Conservation (phyloP, 1,140 invertebrate species). For the Piezodorus guildinii region DNA sequence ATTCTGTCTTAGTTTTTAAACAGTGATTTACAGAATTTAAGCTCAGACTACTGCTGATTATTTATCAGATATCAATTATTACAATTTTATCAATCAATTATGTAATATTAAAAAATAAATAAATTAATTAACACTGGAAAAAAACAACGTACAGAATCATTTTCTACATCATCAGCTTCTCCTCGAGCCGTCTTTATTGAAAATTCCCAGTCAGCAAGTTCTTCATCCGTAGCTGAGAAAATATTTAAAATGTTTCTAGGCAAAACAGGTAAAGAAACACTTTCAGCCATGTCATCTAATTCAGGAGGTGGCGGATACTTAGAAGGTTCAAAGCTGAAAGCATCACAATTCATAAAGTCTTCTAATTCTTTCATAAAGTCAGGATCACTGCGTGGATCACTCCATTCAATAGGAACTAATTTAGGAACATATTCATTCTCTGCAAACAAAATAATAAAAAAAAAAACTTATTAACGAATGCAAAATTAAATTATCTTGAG, state of each 20-base stretch:
- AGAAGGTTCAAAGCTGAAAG: not conserved
- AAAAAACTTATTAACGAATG: too few species aligned
- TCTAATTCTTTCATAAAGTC: not conserved
- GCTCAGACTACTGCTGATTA: too few species aligned
- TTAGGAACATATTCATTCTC: not conserved
- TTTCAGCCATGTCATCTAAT: slow-evolving; percentile 2
- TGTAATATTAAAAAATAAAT: too few species aligned
- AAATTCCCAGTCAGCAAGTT: not conserved
- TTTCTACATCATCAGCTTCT: not conserved
- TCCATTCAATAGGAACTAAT: not conserved
- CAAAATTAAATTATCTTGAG: too few species aligned
- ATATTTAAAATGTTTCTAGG: not conserved
- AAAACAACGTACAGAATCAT: not conserved
- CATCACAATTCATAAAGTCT: not conserved
- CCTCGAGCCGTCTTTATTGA: not conserved
- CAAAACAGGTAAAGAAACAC: not conserved
- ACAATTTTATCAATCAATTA: too few species aligned
- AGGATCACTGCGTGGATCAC: not conserved
- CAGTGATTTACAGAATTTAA: too few species aligned
- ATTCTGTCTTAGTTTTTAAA: too few species aligned
- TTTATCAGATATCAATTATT: too few species aligned
- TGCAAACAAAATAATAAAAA: not conserved
- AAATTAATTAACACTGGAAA: too few species aligned
- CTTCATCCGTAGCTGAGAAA: not conserved
- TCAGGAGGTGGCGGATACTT: not conserved